These are phyloP conservation scores for Notodromas monacha DNA, from an alignment of 2,888 invertebrate genomes.

Conservation along the genomic window DNA sequence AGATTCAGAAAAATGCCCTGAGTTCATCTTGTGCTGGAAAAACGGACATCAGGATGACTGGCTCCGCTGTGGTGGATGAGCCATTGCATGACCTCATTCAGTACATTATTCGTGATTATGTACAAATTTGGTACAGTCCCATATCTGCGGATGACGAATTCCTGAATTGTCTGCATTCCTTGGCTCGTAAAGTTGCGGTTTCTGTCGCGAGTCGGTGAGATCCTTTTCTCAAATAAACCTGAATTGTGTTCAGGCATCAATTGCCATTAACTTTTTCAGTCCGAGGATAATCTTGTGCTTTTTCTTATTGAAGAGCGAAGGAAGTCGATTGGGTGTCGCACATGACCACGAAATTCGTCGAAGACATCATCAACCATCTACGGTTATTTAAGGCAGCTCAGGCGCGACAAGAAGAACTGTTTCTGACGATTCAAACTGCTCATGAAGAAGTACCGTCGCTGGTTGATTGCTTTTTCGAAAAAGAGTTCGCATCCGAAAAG, in stretches of 20 bases:
- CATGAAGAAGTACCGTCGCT: too few species aligned
- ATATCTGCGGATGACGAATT: slow-evolving; percentile 35
- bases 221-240: too few species aligned
- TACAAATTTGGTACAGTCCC: slow-evolving; percentile 27
- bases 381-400: slow-evolving; percentile 45
- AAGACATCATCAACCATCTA: slow-evolving; percentile 62
- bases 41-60: slow-evolving; percentile 24
- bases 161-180: slow-evolving; percentile 28
- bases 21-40: too few species aligned
- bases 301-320: slow-evolving; percentile 23
- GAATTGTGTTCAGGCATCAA: too few species aligned
- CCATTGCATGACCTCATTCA: slow-evolving; percentile 49
- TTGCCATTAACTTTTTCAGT: slow-evolving; percentile 5
- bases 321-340: slow-evolving; percentile 67
- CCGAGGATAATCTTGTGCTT: not conserved
- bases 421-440: too few species aligned
- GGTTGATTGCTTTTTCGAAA: not conserved
- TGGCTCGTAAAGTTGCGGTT: slow-evolving; percentile 33
- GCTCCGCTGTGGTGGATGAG: slow-evolving; percentile 51
- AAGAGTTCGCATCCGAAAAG: not conserved
- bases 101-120: slow-evolving; percentile 45
- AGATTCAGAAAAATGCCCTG: too few species aligned
- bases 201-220: slow-evolving; percentile 33
- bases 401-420: slow-evolving; percentile 14
- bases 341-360: slow-evolving; percentile 50